Conservation (phyloP, 2,888 invertebrate species). For the Troglohyphantes excavatus region DNA sequence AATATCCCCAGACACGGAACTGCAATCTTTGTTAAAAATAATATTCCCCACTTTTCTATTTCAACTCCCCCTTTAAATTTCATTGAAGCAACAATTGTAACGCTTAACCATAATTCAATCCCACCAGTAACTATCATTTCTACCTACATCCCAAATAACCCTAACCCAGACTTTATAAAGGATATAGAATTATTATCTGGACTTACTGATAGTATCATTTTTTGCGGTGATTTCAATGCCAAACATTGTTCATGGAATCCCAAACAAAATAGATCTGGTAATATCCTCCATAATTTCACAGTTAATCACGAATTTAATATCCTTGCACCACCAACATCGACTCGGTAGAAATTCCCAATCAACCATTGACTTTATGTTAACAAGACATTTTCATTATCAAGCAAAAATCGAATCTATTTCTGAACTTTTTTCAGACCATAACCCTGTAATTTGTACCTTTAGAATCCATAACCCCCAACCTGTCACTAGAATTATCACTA, state of each 20-base stretch:
- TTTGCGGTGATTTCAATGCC: neutral
- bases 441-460: neutral
- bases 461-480: no score
- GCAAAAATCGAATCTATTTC: neutral
- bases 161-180: no score
- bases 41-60: no score
- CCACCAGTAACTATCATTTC: no score
- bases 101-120: no score
- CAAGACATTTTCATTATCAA: neutral
- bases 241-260: neutral
- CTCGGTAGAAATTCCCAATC: neutral
- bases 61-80: no score
- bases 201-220: neutral
- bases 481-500: no score
- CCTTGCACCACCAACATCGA: neutral
- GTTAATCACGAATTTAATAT: neutral
- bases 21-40: no score
- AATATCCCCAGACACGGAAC: no score
- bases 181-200: no score
- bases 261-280: neutral
- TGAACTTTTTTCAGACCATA: neutral
- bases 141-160: no score
- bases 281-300: neutral
- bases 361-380: neutral
- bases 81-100: no score